Conservation (phyloP, 2,888 invertebrate genomes). For the Diaperis boleti region DNA sequence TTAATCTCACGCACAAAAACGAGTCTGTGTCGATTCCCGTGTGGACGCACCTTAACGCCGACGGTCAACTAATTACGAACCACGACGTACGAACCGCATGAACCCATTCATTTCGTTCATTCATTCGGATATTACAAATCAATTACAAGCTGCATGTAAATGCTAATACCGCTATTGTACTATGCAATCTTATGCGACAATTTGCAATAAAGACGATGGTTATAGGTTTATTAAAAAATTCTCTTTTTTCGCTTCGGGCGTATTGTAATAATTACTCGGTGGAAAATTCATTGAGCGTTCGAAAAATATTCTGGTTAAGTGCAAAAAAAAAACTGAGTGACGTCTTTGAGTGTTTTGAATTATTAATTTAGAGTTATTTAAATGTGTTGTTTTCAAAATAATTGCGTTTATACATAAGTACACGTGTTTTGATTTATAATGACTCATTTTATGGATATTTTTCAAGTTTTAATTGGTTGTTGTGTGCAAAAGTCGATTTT, state of each 20-base stretch:
- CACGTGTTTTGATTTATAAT: not conserved
- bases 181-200: not conserved
- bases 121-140: conserved; percentile 25
- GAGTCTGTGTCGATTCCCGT: too few relatives aligned
- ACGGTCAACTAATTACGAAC: conserved; percentile 32
- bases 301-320: too few relatives aligned
- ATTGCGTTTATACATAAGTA: not conserved
- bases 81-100: conserved; percentile 8
- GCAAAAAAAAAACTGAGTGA: too few relatives aligned
- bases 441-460: not conserved
- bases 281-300: too few relatives aligned
- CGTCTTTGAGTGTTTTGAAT: not conserved
- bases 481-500: not conserved
- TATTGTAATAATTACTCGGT: too few relatives aligned
- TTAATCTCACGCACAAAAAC: too few relatives aligned
- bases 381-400: not conserved
- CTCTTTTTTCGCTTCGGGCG: too few relatives aligned
- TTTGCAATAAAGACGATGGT: not conserved
- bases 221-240: too few relatives aligned
- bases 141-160: conserved; percentile 16
- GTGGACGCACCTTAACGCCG: too few relatives aligned
- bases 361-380: not conserved
- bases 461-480: not conserved
- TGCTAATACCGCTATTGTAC: not conserved
- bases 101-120: conserved; percentile 41